Conservation (phyloP, 2,113 vertebrate genomes). For the Spea multiplicata region DNA sequence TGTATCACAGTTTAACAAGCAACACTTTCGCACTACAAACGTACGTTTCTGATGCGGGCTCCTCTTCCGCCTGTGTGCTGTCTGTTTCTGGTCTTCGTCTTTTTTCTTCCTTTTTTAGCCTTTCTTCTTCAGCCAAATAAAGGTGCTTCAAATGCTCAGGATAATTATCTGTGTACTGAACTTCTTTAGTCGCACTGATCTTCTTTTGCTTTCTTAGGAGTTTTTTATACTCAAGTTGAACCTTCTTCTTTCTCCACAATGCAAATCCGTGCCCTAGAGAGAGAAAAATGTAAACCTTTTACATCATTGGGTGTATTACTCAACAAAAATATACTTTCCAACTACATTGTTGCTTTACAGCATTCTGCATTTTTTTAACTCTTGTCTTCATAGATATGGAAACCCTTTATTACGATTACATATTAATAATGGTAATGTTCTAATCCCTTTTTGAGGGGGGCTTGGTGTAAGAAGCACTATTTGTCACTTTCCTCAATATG, state of each 20-base stretch:
- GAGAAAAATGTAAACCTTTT: neutral
- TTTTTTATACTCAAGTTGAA: conserved; percentile 81
- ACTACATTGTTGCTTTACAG: no score
- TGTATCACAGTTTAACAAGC: no score
- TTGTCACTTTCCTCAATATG: no score
- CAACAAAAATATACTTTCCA: no score
- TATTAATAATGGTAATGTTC: no score
- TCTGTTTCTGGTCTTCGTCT: conserved; percentile 47
- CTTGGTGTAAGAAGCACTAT: no score
- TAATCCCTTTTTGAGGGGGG: no score
- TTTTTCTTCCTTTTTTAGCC: conserved; percentile 68
- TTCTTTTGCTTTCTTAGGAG: conserved; percentile 71
- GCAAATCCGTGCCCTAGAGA: conserved; percentile 86
- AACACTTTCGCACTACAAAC: no score
- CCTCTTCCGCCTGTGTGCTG: neutral
- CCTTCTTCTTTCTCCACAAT: conserved; percentile 79
- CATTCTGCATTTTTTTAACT: no score
- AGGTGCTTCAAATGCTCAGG: conserved; percentile 93
- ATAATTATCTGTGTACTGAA: conserved; percentile 73
- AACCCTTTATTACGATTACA: no score
- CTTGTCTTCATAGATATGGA: no score
- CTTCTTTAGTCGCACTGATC: conserved; percentile 35
- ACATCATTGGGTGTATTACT: no score
- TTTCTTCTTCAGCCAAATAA: conserved; percentile 84
- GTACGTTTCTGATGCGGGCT: conserved; percentile 53